A percentile compares a stretch with the other conserved stretches of the same genome.
phyloP scores from a whole-genome alignment of 2,888 invertebrate genomes.

The Sphecodes monilicornis region DNA sequence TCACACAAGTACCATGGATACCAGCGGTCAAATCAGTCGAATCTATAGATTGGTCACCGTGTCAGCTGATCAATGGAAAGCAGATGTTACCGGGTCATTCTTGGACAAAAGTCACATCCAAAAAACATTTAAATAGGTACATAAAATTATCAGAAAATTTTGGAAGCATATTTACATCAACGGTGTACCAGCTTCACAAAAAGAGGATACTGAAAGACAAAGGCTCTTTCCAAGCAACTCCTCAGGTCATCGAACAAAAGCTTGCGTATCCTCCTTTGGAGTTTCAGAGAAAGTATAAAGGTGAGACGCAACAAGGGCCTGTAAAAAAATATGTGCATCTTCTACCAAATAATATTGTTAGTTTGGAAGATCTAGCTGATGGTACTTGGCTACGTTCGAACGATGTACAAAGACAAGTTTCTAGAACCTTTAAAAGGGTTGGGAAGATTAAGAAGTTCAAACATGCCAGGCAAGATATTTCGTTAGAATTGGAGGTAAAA shows the following conservation, averaged over 20 bases:
- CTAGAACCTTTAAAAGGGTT: constrained; percentile 11
- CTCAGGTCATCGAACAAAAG: constrained; percentile 85
- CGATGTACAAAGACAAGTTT: constrained; percentile 57
- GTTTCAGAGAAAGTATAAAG: constrained; percentile 75
- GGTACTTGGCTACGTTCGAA: constrained; percentile 66
- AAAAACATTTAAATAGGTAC: constrained; percentile 87
- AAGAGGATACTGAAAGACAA: constrained; percentile 84
- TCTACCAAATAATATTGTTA: constrained; percentile 76
- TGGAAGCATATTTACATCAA: constrained; percentile 87
- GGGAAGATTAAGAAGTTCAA: constrained; percentile 40
- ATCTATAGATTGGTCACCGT: constrained; percentile 58
- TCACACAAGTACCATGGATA: constrained; percentile 64
- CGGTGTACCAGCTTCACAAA: constrained; percentile 85
- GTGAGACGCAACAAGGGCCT: constrained; percentile 83
- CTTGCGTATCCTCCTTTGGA: constrained; percentile 87
- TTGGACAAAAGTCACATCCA: constrained; percentile 90
- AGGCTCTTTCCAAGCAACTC: constrained; percentile 80
- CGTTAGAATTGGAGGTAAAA: constrained; percentile 26
- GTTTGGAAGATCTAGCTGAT: constrained; percentile 70
- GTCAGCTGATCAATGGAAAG: constrained; percentile 84
- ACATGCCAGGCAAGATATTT: neutral
- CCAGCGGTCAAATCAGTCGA: constrained; percentile 55
- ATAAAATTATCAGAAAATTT: constrained; percentile 89
- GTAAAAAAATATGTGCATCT: constrained; percentile 70
- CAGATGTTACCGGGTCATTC: constrained; percentile 89